These are phyloP conservation scores for Lepisosteus osseus DNA, from an alignment of 2,113 vertebrate species.

Conservation along the genomic window DNA sequence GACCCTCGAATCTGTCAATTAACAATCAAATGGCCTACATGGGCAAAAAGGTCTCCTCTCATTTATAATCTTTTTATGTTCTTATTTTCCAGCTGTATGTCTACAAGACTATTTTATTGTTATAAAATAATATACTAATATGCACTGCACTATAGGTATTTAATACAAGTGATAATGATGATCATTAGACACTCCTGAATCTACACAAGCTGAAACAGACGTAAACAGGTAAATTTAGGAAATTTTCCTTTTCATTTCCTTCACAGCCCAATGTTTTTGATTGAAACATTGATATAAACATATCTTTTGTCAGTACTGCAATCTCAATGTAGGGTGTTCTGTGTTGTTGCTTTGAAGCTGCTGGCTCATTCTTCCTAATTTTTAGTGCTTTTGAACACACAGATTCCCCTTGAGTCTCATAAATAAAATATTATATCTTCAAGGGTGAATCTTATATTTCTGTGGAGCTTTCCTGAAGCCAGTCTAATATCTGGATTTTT, in stretches of 20 bases:
- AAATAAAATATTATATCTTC: conserved; percentile 14
- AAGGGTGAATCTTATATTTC: not conserved
- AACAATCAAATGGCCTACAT: too few relatives aligned
- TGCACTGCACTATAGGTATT: not conserved
- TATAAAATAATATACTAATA: not conserved
- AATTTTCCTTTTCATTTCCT: not conserved
- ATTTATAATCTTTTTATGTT: too few relatives aligned
- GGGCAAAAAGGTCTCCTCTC: too few relatives aligned
- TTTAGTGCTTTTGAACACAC: conserved; percentile 9
- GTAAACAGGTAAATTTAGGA: not conserved
- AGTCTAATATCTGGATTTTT: not conserved
- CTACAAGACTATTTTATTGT: too few relatives aligned
- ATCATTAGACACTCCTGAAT: not conserved
- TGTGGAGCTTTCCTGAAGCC: conserved; percentile 2
- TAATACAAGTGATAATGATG: not conserved
- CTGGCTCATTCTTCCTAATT: conserved; percentile 8
- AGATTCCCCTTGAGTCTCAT: conserved; percentile 13
- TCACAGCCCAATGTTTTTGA: not conserved
- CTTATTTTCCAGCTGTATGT: too few relatives aligned
- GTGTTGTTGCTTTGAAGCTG: not conserved
- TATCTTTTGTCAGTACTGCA: conserved; percentile 8
- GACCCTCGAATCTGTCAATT: too few relatives aligned
- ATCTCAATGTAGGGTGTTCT: not conserved
- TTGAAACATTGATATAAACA: conserved; percentile 6
- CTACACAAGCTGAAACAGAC: too few relatives aligned